These are phyloP conservation scores for Engraulis encrasicolus DNA, from an alignment of 2,113 vertebrate species.

Conservation along the genomic window DNA sequence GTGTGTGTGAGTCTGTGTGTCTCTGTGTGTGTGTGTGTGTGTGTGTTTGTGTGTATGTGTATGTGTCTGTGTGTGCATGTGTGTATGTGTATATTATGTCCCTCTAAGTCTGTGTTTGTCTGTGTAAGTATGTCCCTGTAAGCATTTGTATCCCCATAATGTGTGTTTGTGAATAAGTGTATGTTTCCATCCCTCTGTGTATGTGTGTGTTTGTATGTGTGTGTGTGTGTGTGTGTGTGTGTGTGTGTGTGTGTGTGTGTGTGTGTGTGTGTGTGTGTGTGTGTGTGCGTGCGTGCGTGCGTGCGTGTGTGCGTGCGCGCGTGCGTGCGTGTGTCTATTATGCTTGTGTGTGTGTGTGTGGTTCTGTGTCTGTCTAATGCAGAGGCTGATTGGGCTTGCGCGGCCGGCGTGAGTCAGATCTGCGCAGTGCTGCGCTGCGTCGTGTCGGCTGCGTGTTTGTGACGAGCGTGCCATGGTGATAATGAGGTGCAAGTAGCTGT, in stretches of 20 bases:
- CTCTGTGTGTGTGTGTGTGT: neutral
- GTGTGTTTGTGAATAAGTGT: slow-evolving; percentile 18
- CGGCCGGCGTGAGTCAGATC: slow-evolving; percentile 48
- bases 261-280: neutral
- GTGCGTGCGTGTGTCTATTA: neutral
- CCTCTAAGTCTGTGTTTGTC: neutral
- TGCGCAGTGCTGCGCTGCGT: no score
- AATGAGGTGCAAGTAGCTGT: slow-evolving; percentile 53
- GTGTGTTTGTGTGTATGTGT: slow-evolving; percentile 20
- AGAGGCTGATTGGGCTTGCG: neutral
- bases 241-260: neutral
- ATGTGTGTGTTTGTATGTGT: neutral
- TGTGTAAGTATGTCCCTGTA: neutral
- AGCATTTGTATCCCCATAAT: neutral
- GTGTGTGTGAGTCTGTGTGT: neutral
- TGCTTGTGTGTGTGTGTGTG: neutral
- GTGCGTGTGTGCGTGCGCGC: neutral
- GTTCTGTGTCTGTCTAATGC: slow-evolving; percentile 20
- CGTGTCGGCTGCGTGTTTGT: slow-evolving; percentile 24
- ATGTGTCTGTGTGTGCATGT: neutral
- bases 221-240: neutral
- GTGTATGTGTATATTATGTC: neutral
- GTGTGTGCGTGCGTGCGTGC: neutral
- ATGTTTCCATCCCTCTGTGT: no score
- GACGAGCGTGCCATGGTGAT: slow-evolving; percentile 40